Percentiles rank a stretch among this genome's conserved stretches.
Conservation (phyloP, 2,888 invertebrate species). For the Campoplex capitator region DNA sequence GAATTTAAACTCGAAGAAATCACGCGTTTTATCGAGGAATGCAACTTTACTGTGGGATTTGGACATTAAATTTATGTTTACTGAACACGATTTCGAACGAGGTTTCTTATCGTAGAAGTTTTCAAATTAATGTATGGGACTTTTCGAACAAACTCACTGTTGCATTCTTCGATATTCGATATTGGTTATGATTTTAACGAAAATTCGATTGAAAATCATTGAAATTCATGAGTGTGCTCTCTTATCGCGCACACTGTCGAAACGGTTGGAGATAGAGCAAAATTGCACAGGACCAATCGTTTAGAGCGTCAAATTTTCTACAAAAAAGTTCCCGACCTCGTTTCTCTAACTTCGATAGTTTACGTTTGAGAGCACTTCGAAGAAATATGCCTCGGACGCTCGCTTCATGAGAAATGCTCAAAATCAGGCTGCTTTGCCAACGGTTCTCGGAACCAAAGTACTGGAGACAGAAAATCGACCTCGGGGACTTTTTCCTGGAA, state of each 20-base stretch:
- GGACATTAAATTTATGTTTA: constrained; percentile 37
- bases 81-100: neutral
- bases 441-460: neutral
- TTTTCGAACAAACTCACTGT: neutral
- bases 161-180: neutral
- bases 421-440: neutral
- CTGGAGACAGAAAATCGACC: neutral
- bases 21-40: constrained; percentile 42
- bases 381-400: neutral
- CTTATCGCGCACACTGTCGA: too few species aligned
- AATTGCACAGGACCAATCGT: too few species aligned
- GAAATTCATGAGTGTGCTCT: too few species aligned
- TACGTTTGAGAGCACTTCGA: neutral
- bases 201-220: neutral
- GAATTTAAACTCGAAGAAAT: constrained; percentile 12
- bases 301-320: too few species aligned
- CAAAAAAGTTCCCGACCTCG: too few species aligned
- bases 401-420: too few species aligned
- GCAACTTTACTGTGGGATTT: constrained; percentile 10
- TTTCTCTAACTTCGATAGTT: too few species aligned
- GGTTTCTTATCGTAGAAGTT: neutral
- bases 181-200: neutral
- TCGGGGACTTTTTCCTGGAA: neutral
- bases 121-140: neutral
- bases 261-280: too few species aligned